Percentiles rank a stretch among this genome's conserved stretches.
Conservation (phyloP, 2,888 invertebrate genomes). For the Augiades crinisus region DNA sequence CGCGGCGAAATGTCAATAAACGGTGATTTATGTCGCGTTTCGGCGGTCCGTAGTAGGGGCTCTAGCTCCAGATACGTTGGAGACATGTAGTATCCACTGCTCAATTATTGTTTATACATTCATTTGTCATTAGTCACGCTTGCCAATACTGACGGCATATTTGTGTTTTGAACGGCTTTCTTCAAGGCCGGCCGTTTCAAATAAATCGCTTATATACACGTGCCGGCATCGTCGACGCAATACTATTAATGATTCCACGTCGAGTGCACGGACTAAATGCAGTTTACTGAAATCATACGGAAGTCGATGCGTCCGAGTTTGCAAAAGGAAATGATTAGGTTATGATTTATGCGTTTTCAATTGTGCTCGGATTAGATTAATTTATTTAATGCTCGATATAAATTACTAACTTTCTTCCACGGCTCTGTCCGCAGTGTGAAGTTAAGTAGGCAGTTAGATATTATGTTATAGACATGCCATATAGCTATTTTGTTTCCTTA, state of each 20-base stretch:
- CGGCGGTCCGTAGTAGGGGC: constrained; percentile 26
- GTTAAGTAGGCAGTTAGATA: too few species aligned
- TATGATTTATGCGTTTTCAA: constrained; percentile 24
- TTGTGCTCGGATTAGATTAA: too few species aligned
- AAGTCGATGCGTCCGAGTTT: constrained; percentile 18
- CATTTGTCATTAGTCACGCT: constrained; percentile 58
- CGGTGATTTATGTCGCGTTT: constrained; percentile 19
- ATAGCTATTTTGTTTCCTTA: too few species aligned
- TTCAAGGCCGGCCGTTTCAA: constrained; percentile 51
- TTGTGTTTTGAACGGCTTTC: constrained; percentile 50
- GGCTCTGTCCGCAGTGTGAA: too few species aligned
- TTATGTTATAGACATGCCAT: too few species aligned
- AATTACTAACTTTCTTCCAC: too few species aligned
- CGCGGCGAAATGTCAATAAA: constrained; percentile 4
- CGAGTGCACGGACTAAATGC: constrained; percentile 23
- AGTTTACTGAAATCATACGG: constrained; percentile 21
- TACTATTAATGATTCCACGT: constrained; percentile 10
- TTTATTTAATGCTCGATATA: too few species aligned
- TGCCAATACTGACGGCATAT: constrained; percentile 50
- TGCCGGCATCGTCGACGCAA: constrained; percentile 23
- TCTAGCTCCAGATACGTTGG: constrained; percentile 29
- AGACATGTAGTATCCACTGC: constrained; percentile 29
- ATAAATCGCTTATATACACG: constrained; percentile 39
- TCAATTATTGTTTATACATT: constrained; percentile 57
- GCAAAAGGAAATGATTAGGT: constrained; percentile 18